Percentiles rank a stretch among this genome's conserved stretches.
Conservation (phyloP, 2,113 vertebrate genomes). For the Pseudolaguvia tuberculata region DNA sequence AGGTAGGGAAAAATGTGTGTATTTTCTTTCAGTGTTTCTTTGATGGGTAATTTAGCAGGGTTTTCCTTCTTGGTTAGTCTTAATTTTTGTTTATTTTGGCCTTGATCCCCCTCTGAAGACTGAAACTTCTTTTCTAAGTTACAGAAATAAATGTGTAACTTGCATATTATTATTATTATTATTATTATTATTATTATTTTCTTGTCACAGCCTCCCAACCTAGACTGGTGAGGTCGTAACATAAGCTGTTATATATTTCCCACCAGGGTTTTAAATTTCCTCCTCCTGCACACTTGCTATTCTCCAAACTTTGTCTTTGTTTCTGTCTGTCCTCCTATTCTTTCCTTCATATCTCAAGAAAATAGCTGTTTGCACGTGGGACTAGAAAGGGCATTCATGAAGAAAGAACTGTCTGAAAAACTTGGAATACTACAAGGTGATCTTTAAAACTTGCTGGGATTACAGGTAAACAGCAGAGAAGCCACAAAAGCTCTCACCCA, state of each 20-base stretch:
- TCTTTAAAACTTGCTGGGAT: slow-evolving; percentile 30
- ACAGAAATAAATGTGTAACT: too few species aligned
- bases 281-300: neutral
- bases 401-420: slow-evolving; percentile 36
- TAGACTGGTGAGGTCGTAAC: too few species aligned
- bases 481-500: slow-evolving; percentile 14
- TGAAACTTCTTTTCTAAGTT: too few species aligned
- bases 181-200: too few species aligned
- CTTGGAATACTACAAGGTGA: slow-evolving; percentile 28
- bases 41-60: too few species aligned
- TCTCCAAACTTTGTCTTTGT: slow-evolving; percentile 11
- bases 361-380: slow-evolving; percentile 39
- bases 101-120: too few species aligned
- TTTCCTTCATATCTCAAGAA: slow-evolving; percentile 19
- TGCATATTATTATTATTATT: too few species aligned
- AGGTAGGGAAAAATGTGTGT: too few species aligned
- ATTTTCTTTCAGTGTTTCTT: too few species aligned
- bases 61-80: too few species aligned
- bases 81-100: too few species aligned
- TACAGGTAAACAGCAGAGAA: slow-evolving; percentile 25
- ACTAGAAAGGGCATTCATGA: slow-evolving; percentile 34
- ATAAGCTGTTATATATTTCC: slow-evolving; percentile 19
- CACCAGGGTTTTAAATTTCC: slow-evolving; percentile 1
- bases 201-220: too few species aligned
- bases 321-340: neutral